Evolutionary conservation across 1,140 invertebrate genomes (phyloP).

Genomic region (Latrodectus geometricus): DNA sequence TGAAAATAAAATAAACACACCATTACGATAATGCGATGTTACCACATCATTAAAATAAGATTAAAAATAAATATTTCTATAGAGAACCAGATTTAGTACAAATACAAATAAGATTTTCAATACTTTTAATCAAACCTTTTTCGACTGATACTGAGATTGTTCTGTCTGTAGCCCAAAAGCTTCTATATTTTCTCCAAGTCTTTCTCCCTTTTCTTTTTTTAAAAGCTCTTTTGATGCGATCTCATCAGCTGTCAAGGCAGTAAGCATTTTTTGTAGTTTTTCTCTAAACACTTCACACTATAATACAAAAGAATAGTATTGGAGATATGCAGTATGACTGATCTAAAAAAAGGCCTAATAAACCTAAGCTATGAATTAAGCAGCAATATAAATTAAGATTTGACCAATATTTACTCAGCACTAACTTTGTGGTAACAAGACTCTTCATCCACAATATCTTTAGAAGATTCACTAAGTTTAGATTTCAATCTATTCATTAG

Average conservation of each 20-base stretch:
- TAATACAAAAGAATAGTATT: background rate
- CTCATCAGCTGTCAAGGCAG: constrained; percentile 78
- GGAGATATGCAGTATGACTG: no score
- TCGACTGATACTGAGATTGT: constrained; percentile 13
- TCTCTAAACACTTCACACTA: constrained; percentile 80
- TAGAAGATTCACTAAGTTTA: constrained; percentile 70
- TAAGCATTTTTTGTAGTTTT: constrained; percentile 81
- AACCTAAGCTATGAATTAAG: no score
- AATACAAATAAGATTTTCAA: no score
- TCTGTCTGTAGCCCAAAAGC: background rate
- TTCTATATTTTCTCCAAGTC: constrained; percentile 12
- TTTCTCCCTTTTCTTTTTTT: constrained; percentile 64
- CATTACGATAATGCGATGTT: no score
- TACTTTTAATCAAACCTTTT: constrained; percentile 25
- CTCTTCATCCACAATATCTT: constrained; percentile 66
- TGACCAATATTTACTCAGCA: background rate
- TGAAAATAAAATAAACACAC: constrained; percentile 44
- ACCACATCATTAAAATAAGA: no score
- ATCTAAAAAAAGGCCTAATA: no score
- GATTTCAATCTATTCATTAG: constrained; percentile 58
- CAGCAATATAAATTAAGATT: no score
- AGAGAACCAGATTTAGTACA: no score
- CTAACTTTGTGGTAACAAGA: constrained; percentile 21
- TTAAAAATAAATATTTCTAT: no score
- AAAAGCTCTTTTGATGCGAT: constrained; percentile 43